Base-by-base conservation (phyloP, 2,113 vertebrate genomes). In the Agapornis roseicollis region DNA sequence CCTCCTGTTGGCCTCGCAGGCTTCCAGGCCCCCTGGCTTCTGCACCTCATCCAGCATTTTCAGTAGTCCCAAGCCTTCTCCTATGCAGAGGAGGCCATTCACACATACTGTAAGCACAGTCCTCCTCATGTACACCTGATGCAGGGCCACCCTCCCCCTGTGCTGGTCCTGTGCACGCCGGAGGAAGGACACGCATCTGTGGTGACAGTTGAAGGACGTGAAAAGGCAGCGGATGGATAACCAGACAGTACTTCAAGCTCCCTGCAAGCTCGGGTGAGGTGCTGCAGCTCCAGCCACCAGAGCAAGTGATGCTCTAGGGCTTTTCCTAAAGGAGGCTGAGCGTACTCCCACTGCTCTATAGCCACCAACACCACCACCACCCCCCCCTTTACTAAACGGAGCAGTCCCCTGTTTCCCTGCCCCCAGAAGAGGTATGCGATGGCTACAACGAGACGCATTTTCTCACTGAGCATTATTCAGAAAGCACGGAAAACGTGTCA, bases 21-120 rank as follows among this genome's bases (percentile, higher is more conserved):
- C 42, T 39, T 25, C 44, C 66, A 19, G 1, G 13, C 52, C 3
- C 25, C 24, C n/a, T 8, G 2, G 9, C 18, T 39, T 41, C 31
- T 22, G 80, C 56, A 27, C 44, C 27, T 18, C 23, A 42, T 14
- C 14, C 24, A n/a, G 31, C 28, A 20, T 17, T 55, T 37, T 42
- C 72, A 56, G 5, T 6, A 33, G 6, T 4, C 14, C 31, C 1
- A 20, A 52, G 69, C 23, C 29, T 28, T 18, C 22, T 17, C 41
- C n/a, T 5, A 17, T 20, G 33, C 63, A 19, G 33, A 31, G n/a
- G 17, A 39, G 60, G 47, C 14, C 71, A 11, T 25, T 28, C 2
- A 6, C 3, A 11, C 24, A 0, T 4, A 10, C 10, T 20, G n/a
- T 8, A 14, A 8, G 35, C 4, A 2, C 19, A 7, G 2, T 9